Evolutionary conservation across 2,888 invertebrate genomes (phyloP).

Genomic region (Cyclophora albipunctata): DNA sequence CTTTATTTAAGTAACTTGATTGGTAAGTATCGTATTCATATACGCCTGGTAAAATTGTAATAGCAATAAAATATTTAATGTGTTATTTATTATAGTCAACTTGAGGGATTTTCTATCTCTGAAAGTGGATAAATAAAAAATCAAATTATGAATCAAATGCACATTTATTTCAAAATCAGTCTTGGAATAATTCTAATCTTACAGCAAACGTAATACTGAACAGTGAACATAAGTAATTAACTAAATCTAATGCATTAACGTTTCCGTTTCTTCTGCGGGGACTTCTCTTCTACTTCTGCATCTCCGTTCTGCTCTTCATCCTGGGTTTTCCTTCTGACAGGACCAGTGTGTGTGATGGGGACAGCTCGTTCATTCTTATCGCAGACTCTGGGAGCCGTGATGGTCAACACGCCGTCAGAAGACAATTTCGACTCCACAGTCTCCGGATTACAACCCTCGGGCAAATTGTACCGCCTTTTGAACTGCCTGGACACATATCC

Average conservation of each 20-base stretch:
- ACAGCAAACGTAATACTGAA: too few species aligned
- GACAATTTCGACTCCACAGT: slow-evolving; percentile 82
- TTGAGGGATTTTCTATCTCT: too few species aligned
- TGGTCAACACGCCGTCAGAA: slow-evolving; percentile 83
- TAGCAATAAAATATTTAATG: background rate
- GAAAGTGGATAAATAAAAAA: too few species aligned
- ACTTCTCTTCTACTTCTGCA: slow-evolving; percentile 28
- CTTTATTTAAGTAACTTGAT: too few species aligned
- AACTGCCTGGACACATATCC: slow-evolving; percentile 85
- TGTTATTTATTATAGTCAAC: too few species aligned
- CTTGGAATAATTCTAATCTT: too few species aligned
- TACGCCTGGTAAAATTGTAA: background rate
- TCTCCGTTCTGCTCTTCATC: slow-evolving; percentile 32
- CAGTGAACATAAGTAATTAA: slow-evolving; percentile 1
- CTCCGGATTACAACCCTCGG: slow-evolving; percentile 82
- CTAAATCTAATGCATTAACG: slow-evolving; percentile 23
- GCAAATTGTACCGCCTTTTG: slow-evolving; percentile 82
- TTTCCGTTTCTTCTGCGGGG: slow-evolving; percentile 55
- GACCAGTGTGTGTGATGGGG: slow-evolving; percentile 78
- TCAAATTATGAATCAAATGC: too few species aligned
- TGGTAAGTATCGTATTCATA: background rate
- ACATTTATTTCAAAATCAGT: too few species aligned
- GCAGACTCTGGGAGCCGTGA: slow-evolving; percentile 74
- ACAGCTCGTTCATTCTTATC: slow-evolving; percentile 63
- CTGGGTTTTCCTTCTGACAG: slow-evolving; percentile 63